Evolutionary conservation across 2,888 invertebrate genomes (phyloP).

Genomic region (Dicycla oo): DNA sequence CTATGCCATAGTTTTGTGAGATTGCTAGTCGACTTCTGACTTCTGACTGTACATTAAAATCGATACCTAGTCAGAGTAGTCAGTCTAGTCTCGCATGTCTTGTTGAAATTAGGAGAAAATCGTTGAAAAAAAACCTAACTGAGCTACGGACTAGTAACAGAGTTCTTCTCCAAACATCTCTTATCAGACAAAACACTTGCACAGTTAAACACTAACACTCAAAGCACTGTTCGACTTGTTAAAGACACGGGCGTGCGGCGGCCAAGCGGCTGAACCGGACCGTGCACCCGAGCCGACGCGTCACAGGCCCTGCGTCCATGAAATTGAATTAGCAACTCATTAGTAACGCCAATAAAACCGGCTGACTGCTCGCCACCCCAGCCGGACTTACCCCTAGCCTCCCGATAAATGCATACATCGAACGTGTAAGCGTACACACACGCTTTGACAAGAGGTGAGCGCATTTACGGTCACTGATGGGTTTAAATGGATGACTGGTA

Average conservation of each 20-base stretch:
- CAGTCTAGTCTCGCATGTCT: neutral
- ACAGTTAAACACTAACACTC: slow-evolving; percentile 25
- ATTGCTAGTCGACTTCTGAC: no score
- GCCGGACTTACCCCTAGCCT: slow-evolving; percentile 57
- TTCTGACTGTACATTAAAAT: no score
- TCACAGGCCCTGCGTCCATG: slow-evolving; percentile 82
- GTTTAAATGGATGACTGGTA: slow-evolving; percentile 16
- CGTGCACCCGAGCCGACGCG: slow-evolving; percentile 37
- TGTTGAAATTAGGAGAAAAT: neutral
- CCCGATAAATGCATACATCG: slow-evolving; percentile 58
- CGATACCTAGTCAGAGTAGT: neutral
- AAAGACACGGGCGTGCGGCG: slow-evolving; percentile 26
- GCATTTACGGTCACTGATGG: slow-evolving; percentile 53
- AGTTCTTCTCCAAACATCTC: neutral
- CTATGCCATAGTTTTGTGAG: no score
- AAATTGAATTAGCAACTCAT: slow-evolving; percentile 91
- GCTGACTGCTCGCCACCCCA: slow-evolving; percentile 73
- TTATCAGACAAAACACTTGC: slow-evolving; percentile 18
- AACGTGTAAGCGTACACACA: slow-evolving; percentile 45
- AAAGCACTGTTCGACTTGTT: slow-evolving; percentile 38
- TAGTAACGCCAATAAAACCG: slow-evolving; percentile 90
- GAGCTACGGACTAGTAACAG: neutral
- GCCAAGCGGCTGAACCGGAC: slow-evolving; percentile 42
- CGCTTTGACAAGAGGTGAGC: slow-evolving; percentile 48
- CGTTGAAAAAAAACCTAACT: neutral